Conservation (phyloP, 2,888 invertebrate genomes). For the Callyntrura guangdongensis region DNA sequence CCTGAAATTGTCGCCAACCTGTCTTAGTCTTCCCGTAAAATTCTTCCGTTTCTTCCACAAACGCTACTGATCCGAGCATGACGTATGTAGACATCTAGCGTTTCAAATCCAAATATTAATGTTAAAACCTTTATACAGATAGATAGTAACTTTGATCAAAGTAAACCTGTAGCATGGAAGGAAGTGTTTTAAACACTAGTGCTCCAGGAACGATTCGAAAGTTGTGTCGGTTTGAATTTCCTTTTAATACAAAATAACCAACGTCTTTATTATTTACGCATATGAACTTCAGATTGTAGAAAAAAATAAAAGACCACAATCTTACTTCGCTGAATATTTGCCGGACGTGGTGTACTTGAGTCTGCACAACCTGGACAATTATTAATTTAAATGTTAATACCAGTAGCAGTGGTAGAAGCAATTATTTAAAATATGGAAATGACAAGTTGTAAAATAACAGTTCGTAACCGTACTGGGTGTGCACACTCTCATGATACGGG, state of each 20-base stretch:
- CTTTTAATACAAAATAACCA: background rate
- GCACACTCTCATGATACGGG: slow-evolving; percentile 58
- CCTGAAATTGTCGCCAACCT: slow-evolving; percentile 71
- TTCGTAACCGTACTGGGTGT: too few relatives aligned
- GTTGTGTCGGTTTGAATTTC: background rate
- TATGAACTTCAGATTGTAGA: background rate
- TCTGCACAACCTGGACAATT: background rate
- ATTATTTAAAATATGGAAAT: too few relatives aligned
- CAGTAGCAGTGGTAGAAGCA: too few relatives aligned
- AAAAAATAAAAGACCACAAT: too few relatives aligned
- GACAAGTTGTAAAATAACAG: too few relatives aligned
- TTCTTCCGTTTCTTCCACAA: slow-evolving; percentile 61
- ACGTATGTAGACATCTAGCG: slow-evolving; percentile 62
- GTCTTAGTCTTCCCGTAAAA: slow-evolving; percentile 59
- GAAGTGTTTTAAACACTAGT: slow-evolving; percentile 66
- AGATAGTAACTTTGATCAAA: background rate
- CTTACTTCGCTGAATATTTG: background rate
- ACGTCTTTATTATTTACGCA: too few relatives aligned
- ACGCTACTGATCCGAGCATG: slow-evolving; percentile 65
- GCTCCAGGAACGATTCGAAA: slow-evolving; percentile 77
- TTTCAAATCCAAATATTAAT: background rate
- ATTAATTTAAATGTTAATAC: too few relatives aligned
- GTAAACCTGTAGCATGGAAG: slow-evolving; percentile 61
- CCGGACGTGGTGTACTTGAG: background rate
- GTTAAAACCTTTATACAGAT: too few relatives aligned